These are phyloP conservation scores for Sternotherus odoratus DNA, from an alignment of 2,797 vertebrate species.

Conservation along the genomic window DNA sequence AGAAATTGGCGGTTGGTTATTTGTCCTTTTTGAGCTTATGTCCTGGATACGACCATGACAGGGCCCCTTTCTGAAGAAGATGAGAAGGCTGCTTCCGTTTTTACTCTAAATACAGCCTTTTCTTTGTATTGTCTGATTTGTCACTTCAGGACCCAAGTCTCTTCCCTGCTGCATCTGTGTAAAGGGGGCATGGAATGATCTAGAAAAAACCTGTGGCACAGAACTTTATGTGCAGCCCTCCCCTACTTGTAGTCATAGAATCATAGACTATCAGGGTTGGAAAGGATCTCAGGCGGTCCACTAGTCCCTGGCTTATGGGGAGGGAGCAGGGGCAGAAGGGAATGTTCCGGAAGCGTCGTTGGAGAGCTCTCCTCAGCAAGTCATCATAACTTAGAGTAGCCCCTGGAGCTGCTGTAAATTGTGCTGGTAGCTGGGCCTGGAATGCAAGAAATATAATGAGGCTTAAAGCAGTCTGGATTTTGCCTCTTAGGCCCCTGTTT, in stretches of 20 bases:
- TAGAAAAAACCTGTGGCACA: background rate
- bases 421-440: background rate
- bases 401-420: background rate
- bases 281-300: no score
- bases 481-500: background rate
- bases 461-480: background rate
- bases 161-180: background rate
- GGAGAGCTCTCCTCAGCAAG: background rate
- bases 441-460: background rate
- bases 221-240: background rate
- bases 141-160: background rate
- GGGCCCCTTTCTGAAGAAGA: background rate
- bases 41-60: background rate
- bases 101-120: background rate
- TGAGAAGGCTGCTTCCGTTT: background rate
- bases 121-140: background rate
- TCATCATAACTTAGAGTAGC: background rate
- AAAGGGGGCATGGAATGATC: background rate
- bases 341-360: background rate
- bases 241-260: background rate
- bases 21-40: background rate
- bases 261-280: no score
- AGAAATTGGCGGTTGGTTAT: background rate
- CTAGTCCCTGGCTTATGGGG: background rate
- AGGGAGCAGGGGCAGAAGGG: background rate